These are phyloP conservation scores for Melospiza georgiana DNA, from an alignment of 2,113 vertebrate genomes.

Conservation along the genomic window DNA sequence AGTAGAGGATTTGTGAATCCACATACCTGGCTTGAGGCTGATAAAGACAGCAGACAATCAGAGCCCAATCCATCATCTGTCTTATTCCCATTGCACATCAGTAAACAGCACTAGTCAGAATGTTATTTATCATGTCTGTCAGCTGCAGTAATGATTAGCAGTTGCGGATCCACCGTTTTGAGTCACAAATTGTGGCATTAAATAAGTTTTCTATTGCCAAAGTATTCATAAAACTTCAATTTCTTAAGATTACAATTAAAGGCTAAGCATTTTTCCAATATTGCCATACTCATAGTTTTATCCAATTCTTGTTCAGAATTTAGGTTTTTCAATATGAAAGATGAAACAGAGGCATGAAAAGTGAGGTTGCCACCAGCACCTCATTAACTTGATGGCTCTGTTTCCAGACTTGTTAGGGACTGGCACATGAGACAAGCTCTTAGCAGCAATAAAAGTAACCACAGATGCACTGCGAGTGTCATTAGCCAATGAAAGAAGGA, in stretches of 20 bases:
- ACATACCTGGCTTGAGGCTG: background rate
- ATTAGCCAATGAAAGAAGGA: background rate
- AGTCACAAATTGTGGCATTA: background rate
- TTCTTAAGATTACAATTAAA: background rate
- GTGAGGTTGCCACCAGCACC: background rate
- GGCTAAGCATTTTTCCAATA: background rate
- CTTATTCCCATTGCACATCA: background rate
- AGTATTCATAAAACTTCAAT: background rate
- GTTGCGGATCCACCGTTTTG: background rate
- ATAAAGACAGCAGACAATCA: background rate
- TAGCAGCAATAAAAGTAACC: conserved; percentile 22
- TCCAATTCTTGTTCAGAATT: background rate
- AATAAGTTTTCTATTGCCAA: background rate
- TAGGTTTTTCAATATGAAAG: background rate
- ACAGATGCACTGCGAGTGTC: background rate
- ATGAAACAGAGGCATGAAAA: background rate
- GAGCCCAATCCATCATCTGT: background rate
- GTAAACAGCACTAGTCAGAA: background rate
- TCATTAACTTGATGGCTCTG: background rate
- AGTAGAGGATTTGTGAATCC: background rate
- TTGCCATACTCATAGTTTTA: background rate
- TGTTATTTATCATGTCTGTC: background rate
- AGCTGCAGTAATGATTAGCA: background rate
- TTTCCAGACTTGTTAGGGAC: background rate
- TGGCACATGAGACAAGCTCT: background rate